A percentile compares a stretch with the other conserved stretches of the same genome.
Evolutionary conservation across 2,888 invertebrate species (phyloP).

Genomic region (Tetrapedia diversipes): DNA sequence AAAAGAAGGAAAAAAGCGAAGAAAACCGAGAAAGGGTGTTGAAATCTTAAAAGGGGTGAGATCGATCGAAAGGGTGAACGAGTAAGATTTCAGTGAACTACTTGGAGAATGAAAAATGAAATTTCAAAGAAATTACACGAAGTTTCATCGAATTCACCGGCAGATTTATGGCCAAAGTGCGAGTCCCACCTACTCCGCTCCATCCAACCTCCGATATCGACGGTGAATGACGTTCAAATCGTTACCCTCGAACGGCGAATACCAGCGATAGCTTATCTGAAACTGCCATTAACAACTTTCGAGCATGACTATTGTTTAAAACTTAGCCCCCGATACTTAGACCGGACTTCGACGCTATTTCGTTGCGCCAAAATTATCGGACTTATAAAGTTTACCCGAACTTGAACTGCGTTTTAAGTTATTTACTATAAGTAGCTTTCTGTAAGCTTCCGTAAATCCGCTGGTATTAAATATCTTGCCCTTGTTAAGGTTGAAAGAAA

Average conservation of each 20-base stretch:
- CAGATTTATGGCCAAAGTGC: not conserved
- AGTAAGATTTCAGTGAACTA: not conserved
- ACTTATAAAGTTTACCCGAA: constrained; percentile 50
- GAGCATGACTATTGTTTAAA: constrained; percentile 48
- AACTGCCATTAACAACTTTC: constrained; percentile 42
- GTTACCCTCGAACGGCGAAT: not conserved
- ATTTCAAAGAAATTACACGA: not conserved
- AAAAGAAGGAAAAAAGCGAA: no score
- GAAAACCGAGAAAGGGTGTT: fast-evolving
- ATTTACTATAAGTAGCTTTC: constrained; percentile 63
- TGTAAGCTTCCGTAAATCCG: constrained; percentile 58
- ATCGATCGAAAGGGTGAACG: no score
- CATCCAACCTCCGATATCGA: not conserved
- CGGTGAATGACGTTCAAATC: not conserved
- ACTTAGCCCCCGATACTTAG: constrained; percentile 30
- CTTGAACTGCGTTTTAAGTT: constrained; percentile 55
- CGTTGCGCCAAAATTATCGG: constrained; percentile 54
- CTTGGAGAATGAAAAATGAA: not conserved
- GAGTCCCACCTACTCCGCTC: not conserved
- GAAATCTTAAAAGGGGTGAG: no score
- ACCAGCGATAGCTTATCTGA: constrained; percentile 18
- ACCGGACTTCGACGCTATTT: constrained; percentile 42
- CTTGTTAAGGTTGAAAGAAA: constrained; percentile 11
- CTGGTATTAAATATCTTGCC: constrained; percentile 50
- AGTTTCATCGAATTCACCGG: not conserved